phyloP scores from a whole-genome alignment of 2,797 vertebrate species.

The Lophotriccus pileatus region DNA sequence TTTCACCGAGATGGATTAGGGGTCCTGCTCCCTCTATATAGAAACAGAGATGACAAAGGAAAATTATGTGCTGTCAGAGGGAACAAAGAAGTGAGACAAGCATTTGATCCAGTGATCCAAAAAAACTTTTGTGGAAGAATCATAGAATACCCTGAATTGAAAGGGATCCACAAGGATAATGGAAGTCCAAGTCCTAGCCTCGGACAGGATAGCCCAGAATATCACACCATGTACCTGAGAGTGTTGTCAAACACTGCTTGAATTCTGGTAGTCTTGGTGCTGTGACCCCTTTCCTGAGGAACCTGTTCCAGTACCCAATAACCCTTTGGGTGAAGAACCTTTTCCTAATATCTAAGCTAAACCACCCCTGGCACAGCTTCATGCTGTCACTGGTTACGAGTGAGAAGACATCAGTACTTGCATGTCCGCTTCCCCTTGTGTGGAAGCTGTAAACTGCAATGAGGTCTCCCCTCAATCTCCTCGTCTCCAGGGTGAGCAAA shows the following conservation, averaged over 20 bases:
- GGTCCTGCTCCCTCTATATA: neutral
- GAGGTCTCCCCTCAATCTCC: neutral
- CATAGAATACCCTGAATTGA: neutral
- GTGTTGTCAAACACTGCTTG: neutral
- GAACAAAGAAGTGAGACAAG: neutral
- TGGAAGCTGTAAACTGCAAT: neutral
- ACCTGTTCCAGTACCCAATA: neutral
- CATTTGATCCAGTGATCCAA: neutral
- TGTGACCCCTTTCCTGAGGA: neutral
- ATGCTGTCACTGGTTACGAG: neutral
- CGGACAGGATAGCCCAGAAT: neutral
- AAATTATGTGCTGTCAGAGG: accelerated
- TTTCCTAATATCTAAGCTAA: neutral
- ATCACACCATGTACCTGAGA: neutral
- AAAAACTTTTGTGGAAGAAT: neutral
- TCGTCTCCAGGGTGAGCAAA: neutral
- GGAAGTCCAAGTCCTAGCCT: neutral
- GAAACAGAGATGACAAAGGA: neutral
- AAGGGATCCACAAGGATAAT: neutral
- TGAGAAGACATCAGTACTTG: neutral
- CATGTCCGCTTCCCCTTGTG: neutral
- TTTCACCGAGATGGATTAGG: neutral
- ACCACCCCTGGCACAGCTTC: neutral
- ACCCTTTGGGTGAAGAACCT: neutral
- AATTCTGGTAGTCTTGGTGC: neutral